Conservation (phyloP, 2,888 invertebrate genomes). For the Chrysina gloriosa region DNA sequence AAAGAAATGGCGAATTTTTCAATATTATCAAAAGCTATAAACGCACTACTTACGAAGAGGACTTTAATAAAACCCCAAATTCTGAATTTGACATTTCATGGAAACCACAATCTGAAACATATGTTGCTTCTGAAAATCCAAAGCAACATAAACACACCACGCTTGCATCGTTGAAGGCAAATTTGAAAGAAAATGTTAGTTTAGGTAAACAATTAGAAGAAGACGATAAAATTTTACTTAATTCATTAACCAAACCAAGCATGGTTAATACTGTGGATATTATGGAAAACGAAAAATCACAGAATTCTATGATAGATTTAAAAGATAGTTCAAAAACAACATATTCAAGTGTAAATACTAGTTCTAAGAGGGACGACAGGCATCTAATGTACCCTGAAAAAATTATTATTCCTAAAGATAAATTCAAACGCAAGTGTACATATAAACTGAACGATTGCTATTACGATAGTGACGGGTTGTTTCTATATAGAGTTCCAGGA, state of each 20-base stretch:
- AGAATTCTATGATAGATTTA: slow-evolving; percentile 52
- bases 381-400: slow-evolving; percentile 68
- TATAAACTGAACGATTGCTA: slow-evolving; percentile 84
- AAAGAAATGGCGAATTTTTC: slow-evolving; percentile 63
- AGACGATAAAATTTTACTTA: slow-evolving; percentile 48
- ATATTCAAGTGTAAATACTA: slow-evolving; percentile 42
- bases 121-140: not conserved
- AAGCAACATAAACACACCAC: slow-evolving; percentile 15
- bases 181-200: slow-evolving; percentile 10
- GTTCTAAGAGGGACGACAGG: slow-evolving; percentile 49
- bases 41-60: slow-evolving; percentile 63
- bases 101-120: not conserved
- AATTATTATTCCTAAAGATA: slow-evolving; percentile 77
- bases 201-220: slow-evolving; percentile 26
- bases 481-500: slow-evolving; percentile 83
- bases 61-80: slow-evolving; percentile 51
- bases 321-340: slow-evolving; percentile 38
- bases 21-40: slow-evolving; percentile 64
- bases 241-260: slow-evolving; percentile 54
- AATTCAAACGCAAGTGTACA: slow-evolving; percentile 72
- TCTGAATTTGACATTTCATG: not conserved
- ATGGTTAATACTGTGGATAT: too few relatives aligned
- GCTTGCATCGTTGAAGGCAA: slow-evolving; percentile 1
- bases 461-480: slow-evolving; percentile 83
- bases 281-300: slow-evolving; percentile 55